phyloP scores from a whole-genome alignment of 2,797 vertebrate genomes.

The Eulemur coronatus region DNA sequence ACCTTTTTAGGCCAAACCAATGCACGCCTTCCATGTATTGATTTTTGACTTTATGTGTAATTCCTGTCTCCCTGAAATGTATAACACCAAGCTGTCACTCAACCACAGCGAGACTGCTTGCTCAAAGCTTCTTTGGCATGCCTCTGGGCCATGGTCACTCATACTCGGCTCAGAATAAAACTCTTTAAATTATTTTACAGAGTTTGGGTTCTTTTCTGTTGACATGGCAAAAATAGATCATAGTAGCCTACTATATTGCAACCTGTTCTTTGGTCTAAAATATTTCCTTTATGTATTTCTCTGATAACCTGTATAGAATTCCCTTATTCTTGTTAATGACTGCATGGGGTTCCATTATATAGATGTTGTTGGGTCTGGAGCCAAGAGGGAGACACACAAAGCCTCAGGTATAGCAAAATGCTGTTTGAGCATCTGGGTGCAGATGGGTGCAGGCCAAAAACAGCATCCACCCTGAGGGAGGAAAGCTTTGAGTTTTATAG shows the following conservation, averaged over 20 bases:
- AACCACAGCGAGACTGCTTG: neutral
- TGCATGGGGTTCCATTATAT: neutral
- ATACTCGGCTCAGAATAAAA: neutral
- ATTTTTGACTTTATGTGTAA: neutral
- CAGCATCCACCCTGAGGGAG: too few species aligned
- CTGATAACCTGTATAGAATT: neutral
- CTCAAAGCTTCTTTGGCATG: neutral
- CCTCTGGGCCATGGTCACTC: neutral
- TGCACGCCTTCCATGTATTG: neutral
- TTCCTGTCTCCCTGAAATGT: neutral
- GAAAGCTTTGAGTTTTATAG: too few species aligned
- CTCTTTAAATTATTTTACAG: neutral
- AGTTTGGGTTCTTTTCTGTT: neutral
- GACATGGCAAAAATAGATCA: neutral
- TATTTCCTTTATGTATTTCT: neutral
- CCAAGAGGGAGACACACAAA: too few species aligned
- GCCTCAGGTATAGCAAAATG: too few species aligned
- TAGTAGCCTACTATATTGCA: neutral
- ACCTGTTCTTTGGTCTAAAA: neutral
- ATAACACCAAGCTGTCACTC: neutral
- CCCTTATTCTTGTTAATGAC: neutral
- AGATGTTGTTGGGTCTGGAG: neutral
- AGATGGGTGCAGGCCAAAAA: too few species aligned
- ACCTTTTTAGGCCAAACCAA: neutral
- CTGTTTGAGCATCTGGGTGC: too few species aligned